A percentile compares a stretch with the other conserved stretches of the same genome.
Conservation (phyloP, 2,888 invertebrate species). For the Drosophila acutilabella region DNA sequence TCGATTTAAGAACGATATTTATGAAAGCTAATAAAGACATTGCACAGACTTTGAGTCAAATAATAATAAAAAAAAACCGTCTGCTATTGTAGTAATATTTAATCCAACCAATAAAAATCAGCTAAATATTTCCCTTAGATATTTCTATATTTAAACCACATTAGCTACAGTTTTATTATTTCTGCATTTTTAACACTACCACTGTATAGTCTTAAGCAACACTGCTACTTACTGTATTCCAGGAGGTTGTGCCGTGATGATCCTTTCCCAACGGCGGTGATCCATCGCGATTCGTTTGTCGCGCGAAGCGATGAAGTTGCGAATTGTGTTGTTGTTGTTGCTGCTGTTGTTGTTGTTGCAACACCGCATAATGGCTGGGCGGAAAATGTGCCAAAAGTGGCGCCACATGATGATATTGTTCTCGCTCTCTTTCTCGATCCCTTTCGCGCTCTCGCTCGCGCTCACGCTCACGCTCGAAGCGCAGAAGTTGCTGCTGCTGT, state of each 20-base stretch:
- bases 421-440: conserved; percentile 49
- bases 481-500: conserved; percentile 78
- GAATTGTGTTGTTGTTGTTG: conserved; percentile 49
- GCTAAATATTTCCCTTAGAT: too few relatives aligned
- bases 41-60: too few relatives aligned
- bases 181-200: too few relatives aligned
- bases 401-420: conserved; percentile 65
- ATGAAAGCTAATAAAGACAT: too few relatives aligned
- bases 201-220: not conserved
- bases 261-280: conserved; percentile 49
- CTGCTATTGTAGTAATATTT: too few relatives aligned
- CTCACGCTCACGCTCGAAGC: conserved; percentile 75
- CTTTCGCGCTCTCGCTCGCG: conserved; percentile 54
- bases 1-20: too few relatives aligned
- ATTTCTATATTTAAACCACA: too few relatives aligned
- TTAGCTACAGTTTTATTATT: too few relatives aligned
- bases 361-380: conserved; percentile 68
- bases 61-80: too few relatives aligned
- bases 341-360: conserved; percentile 65
- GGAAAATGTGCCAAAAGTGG: conserved; percentile 67
- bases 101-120: too few relatives aligned
- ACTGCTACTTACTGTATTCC: conserved; percentile 45
- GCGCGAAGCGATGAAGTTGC: conserved; percentile 56
- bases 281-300: conserved; percentile 45
- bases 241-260: conserved; percentile 37